A percentile compares a stretch with the other conserved stretches of the same genome.
These are phyloP conservation scores for Girardinus metallicus DNA, from an alignment of 2,797 vertebrate species.

Conservation along the genomic window DNA sequence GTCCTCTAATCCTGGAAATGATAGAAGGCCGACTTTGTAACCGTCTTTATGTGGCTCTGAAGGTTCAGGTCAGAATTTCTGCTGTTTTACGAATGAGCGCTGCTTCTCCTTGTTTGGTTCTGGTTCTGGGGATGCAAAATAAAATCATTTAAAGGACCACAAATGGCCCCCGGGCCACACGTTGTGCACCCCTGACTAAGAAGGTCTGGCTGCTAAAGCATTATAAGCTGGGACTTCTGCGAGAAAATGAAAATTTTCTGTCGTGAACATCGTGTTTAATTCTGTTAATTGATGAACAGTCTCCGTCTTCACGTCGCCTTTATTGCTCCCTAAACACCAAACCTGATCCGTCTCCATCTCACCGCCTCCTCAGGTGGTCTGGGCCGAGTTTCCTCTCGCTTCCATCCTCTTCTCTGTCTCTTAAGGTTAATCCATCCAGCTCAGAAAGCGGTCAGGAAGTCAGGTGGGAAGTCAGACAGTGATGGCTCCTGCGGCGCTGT, in stretches of 20 bases:
- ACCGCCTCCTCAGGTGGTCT: slow-evolving; percentile 36
- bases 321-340: slow-evolving; percentile 1
- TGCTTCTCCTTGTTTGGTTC: too few relatives aligned
- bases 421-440: slow-evolving; percentile 62
- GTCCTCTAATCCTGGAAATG: too few relatives aligned
- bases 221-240: background rate
- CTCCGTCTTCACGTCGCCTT: background rate
- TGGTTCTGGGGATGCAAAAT: too few relatives aligned
- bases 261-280: background rate
- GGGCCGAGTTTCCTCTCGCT: slow-evolving; percentile 16
- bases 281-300: background rate
- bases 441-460: slow-evolving; percentile 52
- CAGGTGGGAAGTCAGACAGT: slow-evolving; percentile 30
- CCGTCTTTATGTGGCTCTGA: too few relatives aligned
- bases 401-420: slow-evolving; percentile 32
- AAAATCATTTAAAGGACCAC: too few relatives aligned
- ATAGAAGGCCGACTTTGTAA: too few relatives aligned
- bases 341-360: background rate
- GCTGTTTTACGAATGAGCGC: too few relatives aligned
- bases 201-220: background rate
- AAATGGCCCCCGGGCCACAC: too few relatives aligned
- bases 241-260: background rate
- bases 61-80: too few relatives aligned
- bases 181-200: too few relatives aligned
- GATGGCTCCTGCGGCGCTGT: slow-evolving; percentile 27